A percentile compares a stretch with the other conserved stretches of the same genome.
Evolutionary conservation across 2,888 invertebrate species (phyloP).

Genomic region (Microdon myrmicae): DNA sequence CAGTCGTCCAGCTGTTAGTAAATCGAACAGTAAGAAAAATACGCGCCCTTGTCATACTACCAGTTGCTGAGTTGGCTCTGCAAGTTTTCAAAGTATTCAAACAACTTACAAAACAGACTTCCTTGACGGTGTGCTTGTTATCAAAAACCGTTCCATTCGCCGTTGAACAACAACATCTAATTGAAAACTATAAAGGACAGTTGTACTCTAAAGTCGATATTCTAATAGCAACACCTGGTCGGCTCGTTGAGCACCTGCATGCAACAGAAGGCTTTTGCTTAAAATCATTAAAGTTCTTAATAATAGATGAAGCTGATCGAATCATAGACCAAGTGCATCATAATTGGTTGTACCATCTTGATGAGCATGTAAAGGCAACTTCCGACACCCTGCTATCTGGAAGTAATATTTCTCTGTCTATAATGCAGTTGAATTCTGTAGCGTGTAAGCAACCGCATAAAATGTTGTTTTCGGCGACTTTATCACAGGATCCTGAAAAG

Average conservation of each 20-base stretch:
- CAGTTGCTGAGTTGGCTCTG: constrained; percentile 89
- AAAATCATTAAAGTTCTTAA: constrained; percentile 77
- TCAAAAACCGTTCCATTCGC: constrained; percentile 76
- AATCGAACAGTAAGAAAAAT: constrained; percentile 74
- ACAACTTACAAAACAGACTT: constrained; percentile 74
- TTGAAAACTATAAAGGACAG: constrained; percentile 67
- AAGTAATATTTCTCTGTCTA: constrained; percentile 61
- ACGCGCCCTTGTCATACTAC: constrained; percentile 89
- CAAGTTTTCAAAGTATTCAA: constrained; percentile 89
- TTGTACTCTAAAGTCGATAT: constrained; percentile 75
- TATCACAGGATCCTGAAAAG: constrained; percentile 96
- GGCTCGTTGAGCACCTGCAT: constrained; percentile 91
- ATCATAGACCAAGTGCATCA: constrained; percentile 92
- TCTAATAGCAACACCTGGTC: constrained; percentile 91
- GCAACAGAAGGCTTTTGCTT: constrained; percentile 83
- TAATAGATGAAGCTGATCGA: constrained; percentile 98
- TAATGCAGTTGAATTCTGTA: constrained; percentile 58
- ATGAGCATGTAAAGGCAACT: constrained; percentile 72
- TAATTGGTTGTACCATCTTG: constrained; percentile 88
- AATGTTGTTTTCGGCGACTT: constrained; percentile 95
- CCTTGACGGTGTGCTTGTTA: constrained; percentile 76
- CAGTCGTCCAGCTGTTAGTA: constrained; percentile 81
- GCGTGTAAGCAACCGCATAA: constrained; percentile 77
- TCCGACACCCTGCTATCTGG: constrained; percentile 69
- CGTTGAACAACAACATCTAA: constrained; percentile 75